Conservation (phyloP, 2,113 vertebrate genomes). For the Atlantisia rogersi region DNA sequence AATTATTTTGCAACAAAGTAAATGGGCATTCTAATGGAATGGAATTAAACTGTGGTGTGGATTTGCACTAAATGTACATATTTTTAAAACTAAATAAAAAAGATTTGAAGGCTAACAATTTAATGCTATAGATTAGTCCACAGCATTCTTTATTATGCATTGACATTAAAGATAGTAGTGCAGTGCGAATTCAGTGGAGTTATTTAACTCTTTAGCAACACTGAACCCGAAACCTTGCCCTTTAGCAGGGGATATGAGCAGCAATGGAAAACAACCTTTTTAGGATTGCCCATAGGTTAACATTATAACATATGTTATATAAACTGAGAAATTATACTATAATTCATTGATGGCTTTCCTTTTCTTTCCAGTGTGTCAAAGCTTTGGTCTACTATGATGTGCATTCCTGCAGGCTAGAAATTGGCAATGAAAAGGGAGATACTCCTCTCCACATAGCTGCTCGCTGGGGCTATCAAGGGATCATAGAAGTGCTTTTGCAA, state of each 20-base stretch:
- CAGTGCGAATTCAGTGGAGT: background rate
- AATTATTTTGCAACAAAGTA: slow-evolving; percentile 37
- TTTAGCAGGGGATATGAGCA: background rate
- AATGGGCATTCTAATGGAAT: background rate
- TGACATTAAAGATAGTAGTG: background rate
- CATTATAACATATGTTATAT: background rate
- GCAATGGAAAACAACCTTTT: background rate
- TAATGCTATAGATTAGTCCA: background rate
- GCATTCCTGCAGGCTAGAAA: slow-evolving; percentile 85
- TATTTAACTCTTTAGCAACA: background rate
- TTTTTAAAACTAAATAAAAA: background rate
- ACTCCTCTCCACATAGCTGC: slow-evolving; percentile 91
- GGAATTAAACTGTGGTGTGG: background rate
- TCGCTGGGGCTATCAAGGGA: slow-evolving; percentile 94
- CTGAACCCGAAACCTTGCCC: background rate
- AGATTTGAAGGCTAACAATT: background rate
- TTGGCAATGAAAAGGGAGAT: slow-evolving; percentile 94
- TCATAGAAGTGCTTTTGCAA: slow-evolving; percentile 92
- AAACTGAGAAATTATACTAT: background rate
- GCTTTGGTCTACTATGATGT: slow-evolving; percentile 94
- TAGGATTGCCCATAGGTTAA: background rate
- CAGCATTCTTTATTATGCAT: background rate
- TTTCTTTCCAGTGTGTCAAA: slow-evolving; percentile 90
- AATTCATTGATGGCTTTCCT: slow-evolving; percentile 23
- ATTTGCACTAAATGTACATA: background rate